Percentiles rank a stretch among this genome's conserved stretches.
These are phyloP conservation scores for Brachionus plicatilis DNA, from an alignment of 1,140 invertebrate species.

Conservation along the genomic window DNA sequence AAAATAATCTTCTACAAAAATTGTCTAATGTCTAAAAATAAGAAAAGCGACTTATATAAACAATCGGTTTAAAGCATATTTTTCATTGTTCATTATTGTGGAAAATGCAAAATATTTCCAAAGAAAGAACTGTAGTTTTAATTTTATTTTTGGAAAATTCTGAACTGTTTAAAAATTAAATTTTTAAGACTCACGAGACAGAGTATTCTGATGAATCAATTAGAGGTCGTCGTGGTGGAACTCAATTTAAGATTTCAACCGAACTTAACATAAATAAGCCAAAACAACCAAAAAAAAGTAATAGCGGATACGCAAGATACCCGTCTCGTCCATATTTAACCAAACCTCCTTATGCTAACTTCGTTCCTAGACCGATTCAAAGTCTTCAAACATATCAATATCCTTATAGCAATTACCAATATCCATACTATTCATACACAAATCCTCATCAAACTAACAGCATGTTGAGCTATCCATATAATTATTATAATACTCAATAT, in stretches of 20 bases:
- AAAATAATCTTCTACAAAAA: neutral
- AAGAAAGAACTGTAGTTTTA: slow-evolving; percentile 3
- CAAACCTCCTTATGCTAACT: neutral
- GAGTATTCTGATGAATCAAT: neutral
- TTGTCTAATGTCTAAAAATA: neutral
- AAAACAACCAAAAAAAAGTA: neutral
- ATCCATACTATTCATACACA: neutral
- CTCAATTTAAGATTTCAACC: neutral
- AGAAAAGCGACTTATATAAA: neutral
- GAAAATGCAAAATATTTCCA: slow-evolving; percentile 22
- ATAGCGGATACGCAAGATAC: no score
- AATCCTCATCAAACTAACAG: neutral
- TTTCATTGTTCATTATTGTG: neutral
- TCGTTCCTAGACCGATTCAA: neutral
- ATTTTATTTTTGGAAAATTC: neutral
- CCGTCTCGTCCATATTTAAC: neutral
- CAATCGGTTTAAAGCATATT: neutral
- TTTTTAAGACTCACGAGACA: neutral
- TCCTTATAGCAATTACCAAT: neutral
- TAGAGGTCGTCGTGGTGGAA: neutral
- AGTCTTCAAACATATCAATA: neutral
- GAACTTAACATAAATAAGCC: neutral
- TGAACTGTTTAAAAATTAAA: neutral
- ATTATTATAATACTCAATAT: neutral
- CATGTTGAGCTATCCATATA: neutral